Evolutionary conservation across 92 coral and sea anemone genomes (phyloP).

Genomic region (Phenganax stokvisi): DNA sequence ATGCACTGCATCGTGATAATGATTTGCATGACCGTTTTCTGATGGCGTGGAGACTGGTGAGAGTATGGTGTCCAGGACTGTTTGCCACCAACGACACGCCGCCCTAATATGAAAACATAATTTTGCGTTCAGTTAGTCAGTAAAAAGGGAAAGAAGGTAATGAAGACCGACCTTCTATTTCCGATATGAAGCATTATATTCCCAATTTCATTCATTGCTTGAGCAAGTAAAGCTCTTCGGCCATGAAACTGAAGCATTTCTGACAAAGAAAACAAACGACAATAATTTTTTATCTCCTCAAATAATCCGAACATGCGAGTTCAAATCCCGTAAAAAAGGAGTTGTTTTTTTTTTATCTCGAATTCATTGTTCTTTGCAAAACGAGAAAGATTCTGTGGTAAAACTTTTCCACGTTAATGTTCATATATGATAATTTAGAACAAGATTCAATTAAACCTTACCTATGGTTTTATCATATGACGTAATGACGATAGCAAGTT

Average conservation of each 20-base stretch:
- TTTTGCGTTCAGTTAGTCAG: not conserved
- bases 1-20: constrained; percentile 37
- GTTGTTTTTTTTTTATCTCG: no score
- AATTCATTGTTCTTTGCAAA: no score
- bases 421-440: no score
- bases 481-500: constrained; percentile 84
- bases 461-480: constrained; percentile 94
- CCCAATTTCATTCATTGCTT: constrained; percentile 96
- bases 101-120: constrained; percentile 43
- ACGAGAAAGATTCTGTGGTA: not conserved
- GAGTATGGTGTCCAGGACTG: constrained; percentile 79
- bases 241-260: constrained; percentile 97
- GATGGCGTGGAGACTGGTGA: constrained; percentile 53
- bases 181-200: constrained; percentile 94
- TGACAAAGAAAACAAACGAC: constrained; percentile 14
- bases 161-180: constrained; percentile 64
- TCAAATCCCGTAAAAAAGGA: not conserved
- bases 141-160: not conserved
- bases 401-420: not conserved
- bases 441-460: constrained; percentile 30
- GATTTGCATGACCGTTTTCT: constrained; percentile 60
- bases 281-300: not conserved
- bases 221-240: constrained; percentile 81
- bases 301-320: not conserved
- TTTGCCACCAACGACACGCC: constrained; percentile 94